Evolutionary conservation across 2,113 vertebrate species (phyloP), one percentile per base, ranked within the genome.

Genomic region (Misgurnus mizolepis): DNA sequence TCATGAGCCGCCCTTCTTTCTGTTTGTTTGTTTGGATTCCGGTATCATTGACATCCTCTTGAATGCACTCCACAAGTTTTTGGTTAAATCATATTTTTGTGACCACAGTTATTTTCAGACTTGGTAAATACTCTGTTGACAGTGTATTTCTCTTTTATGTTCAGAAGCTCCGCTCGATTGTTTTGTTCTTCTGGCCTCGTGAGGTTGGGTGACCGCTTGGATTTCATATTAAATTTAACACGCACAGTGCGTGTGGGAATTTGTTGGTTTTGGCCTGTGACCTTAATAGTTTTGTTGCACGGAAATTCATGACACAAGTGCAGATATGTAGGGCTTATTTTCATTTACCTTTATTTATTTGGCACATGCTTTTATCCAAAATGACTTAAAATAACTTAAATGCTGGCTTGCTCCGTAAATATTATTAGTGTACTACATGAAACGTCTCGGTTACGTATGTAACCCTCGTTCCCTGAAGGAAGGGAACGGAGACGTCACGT

Each of bases 181-280:
- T 65, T 80, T 77, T 34, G n/a, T 15, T n/a, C 67, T 62, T 61
- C 55, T 56, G 50, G 53, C 43, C 82, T 69, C 22, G 77, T 79
- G 82, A 82, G 76, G 76, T 53, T 67, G 85, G 90, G 74, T 85
- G 89, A 88, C 85, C 86, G 64, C 83, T 85, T 85, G 82, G 76
- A 76, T 55, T 27, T 47, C 71, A 78, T 56, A 72, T 76, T 82
- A 72, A 77, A 68, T 67, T 78, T 79, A 64, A 50, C 86, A 77
- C 83, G 40, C 68, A 40, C 67, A 62, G 68, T 47, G 17, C 53
- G 43, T 83, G 88, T 90, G 88, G 84, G 86, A 90, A 86, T 86
- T 83, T 87, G 82, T 87, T 76, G 89, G 86, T 89, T 89, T 88
- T 76, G 85, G 87, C 85, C 85, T 62, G 64, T 85, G 64, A 82